Evolutionary conservation across 2,797 vertebrate species (phyloP), one percentile per base, ranked within the genome.

Genomic region (Cossypha polioptera): DNA sequence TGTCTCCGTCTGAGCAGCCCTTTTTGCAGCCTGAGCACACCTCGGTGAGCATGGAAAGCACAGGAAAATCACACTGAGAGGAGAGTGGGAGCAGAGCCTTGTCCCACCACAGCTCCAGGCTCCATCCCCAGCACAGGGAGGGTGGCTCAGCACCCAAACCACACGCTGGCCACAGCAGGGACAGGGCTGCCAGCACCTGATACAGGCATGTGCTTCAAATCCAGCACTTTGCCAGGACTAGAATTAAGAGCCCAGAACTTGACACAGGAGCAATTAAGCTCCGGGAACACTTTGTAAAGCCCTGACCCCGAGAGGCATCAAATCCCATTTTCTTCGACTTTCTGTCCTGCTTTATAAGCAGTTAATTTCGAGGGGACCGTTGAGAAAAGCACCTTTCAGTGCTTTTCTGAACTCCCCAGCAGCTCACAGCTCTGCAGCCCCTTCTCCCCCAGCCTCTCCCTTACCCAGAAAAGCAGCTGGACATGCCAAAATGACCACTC

Each of bases 261-360:
- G 45, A 93, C 62, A 91, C 48, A 1, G 3, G 47, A 94, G 79
- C 86, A 95, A 90, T 95, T 95, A 91, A 95, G 72, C 79, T 72
- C 87, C 2, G 0, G 63, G 87, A 91, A 79, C 40, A n/a, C 78
- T 94, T 94, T 68, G 79, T 91, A 90, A 77, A 86, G 58, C 77
- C 16, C 72, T 86, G 90, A 91, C 78, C 90, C 50, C 61, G 43
- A 0, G 7, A 86, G 90, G 79, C 82, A 83, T 83, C 94, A 94
- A 94, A 92, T 90, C 58, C 85, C 67, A 61, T 95, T 95, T 86
- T 65, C 91, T 94, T 95, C 43, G 68, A 96, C 93, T 91, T 94
- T 96, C 95, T 95, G 91, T 90, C 89, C 63, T 85, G 75, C 78
- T 88, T 89, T 69, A 86, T 62, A 84, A 93, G 89, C 91, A 51